phyloP scores from a whole-genome alignment of 2,888 invertebrate genomes.

The Lapara coniferarum region DNA sequence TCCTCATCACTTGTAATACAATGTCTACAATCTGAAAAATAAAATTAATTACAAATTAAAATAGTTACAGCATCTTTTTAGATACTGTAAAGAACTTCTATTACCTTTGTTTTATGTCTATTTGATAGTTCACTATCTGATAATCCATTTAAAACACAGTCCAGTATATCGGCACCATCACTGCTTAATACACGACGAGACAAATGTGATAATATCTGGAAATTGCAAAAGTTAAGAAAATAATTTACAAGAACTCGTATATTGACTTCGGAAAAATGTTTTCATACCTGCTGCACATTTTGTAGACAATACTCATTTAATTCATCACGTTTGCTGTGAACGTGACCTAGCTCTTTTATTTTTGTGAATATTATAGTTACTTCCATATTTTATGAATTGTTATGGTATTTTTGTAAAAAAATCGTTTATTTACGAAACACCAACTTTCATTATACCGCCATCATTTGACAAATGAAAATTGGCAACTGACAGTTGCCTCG shows the following conservation, averaged over 20 bases:
- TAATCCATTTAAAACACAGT: slow-evolving; percentile 67
- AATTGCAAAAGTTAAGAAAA: not conserved
- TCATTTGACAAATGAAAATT: not conserved
- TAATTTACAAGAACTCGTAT: too few relatives aligned
- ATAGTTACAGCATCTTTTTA: not conserved
- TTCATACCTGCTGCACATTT: slow-evolving; percentile 59
- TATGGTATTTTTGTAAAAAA: not conserved
- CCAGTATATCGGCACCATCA: slow-evolving; percentile 64
- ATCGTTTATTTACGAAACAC: not conserved
- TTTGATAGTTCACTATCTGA: slow-evolving; percentile 47
- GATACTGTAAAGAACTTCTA: not conserved
- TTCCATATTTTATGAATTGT: slow-evolving; percentile 47
- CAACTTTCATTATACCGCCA: slow-evolving; percentile 2
- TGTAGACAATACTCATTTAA: slow-evolving; percentile 60
- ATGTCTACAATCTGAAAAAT: slow-evolving; percentile 59
- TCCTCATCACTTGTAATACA: slow-evolving; percentile 62
- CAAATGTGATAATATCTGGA: slow-evolving; percentile 61
- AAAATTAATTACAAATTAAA: not conserved
- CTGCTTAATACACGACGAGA: slow-evolving; percentile 62
- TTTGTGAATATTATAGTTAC: slow-evolving; percentile 49
- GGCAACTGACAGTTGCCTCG: too few relatives aligned
- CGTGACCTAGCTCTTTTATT: slow-evolving; percentile 64
- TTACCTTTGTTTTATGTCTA: slow-evolving; percentile 63
- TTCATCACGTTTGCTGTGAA: slow-evolving; percentile 60
- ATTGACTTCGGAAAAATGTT: not conserved